phyloP scores from a whole-genome alignment of 2,797 vertebrate species.

The Sternarchorhynchus goeldii region DNA sequence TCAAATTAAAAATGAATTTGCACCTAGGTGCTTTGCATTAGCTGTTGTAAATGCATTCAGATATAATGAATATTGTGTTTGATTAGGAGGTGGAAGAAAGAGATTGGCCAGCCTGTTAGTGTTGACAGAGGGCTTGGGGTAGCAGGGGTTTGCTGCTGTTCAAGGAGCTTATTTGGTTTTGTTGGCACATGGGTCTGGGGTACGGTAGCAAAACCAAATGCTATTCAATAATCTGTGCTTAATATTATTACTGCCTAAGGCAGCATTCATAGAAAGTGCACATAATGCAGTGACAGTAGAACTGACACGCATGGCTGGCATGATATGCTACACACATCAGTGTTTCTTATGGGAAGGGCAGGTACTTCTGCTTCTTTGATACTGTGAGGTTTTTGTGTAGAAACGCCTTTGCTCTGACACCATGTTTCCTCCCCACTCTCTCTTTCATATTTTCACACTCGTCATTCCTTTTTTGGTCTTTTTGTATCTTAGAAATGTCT shows the following conservation, averaged over 20 bases:
- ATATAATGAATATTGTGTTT: constrained; percentile 58
- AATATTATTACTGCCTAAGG: no score
- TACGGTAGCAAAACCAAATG: not conserved
- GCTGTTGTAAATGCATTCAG: constrained; percentile 54
- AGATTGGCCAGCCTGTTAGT: constrained; percentile 30
- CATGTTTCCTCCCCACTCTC: not conserved
- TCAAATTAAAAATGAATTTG: constrained; percentile 65
- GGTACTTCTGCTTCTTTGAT: no score
- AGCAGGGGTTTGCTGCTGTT: not conserved
- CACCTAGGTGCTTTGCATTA: constrained; percentile 50
- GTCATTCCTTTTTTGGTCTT: constrained; percentile 27
- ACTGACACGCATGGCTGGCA: no score
- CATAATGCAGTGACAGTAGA: no score
- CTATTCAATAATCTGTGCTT: no score
- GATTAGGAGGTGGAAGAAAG: constrained; percentile 53
- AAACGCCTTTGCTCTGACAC: not conserved
- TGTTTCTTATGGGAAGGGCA: no score
- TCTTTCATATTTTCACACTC: constrained; percentile 31
- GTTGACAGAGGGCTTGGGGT: not conserved
- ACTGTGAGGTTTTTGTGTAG: no score
- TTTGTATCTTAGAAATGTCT: constrained; percentile 6
- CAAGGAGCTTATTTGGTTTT: not conserved
- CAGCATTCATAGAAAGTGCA: no score
- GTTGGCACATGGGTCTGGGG: not conserved
- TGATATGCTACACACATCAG: no score